Conservation (phyloP, 2,113 vertebrate genomes). For the Etia nguti region DNA sequence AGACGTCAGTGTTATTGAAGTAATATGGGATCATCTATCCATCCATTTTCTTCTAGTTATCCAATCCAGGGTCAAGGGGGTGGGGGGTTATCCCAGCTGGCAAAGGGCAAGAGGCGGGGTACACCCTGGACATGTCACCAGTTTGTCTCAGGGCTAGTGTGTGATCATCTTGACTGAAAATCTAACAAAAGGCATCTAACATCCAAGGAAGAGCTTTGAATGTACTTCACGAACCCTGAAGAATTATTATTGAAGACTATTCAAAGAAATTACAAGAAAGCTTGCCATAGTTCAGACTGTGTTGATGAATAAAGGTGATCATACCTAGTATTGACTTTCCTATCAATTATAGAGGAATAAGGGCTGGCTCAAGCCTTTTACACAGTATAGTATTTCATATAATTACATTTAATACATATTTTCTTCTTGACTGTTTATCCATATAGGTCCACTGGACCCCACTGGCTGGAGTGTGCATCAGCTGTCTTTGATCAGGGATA, state of each 20-base stretch:
- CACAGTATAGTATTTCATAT: background rate
- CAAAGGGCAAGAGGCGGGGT: background rate
- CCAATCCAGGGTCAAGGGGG: background rate
- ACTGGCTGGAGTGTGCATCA: background rate
- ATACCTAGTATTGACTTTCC: background rate
- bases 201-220: background rate
- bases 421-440: background rate
- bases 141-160: background rate
- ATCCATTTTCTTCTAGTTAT: background rate
- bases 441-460: background rate
- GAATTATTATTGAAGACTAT: background rate
- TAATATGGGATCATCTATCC: background rate
- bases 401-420: background rate
- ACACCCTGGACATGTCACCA: background rate
- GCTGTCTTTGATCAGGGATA: background rate
- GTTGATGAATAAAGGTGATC: background rate
- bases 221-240: background rate
- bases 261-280: background rate
- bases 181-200: background rate
- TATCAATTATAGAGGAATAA: background rate
- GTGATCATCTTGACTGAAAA: background rate
- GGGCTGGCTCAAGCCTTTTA: background rate
- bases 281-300: background rate
- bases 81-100: background rate
- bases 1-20: background rate